Evolutionary conservation across 2,888 invertebrate genomes (phyloP).

Genomic region (Latrodectus elegans): DNA sequence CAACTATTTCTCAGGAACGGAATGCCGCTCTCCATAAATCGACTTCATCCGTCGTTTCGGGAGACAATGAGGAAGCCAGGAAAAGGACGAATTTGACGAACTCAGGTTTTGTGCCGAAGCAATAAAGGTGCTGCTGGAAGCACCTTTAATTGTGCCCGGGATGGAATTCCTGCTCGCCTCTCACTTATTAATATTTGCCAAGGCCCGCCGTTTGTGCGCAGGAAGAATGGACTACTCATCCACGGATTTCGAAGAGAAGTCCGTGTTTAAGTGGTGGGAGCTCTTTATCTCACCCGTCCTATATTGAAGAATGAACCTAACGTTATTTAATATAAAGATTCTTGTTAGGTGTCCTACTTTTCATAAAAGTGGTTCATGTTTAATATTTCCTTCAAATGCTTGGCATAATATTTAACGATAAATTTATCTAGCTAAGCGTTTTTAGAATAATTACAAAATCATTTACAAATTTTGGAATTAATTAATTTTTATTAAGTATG

Average conservation of each 20-base stretch:
- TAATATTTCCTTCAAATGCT: no score
- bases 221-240: slow-evolving; percentile 42
- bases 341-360: no score
- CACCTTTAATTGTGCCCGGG: slow-evolving; percentile 51
- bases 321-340: no score
- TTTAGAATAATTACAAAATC: no score
- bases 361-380: no score
- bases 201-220: slow-evolving; percentile 3
- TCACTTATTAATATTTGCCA: slow-evolving; percentile 54
- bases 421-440: no score
- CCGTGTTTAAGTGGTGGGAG: slow-evolving; percentile 1
- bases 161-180: slow-evolving; percentile 38
- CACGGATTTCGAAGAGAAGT: neutral
- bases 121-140: slow-evolving; percentile 32
- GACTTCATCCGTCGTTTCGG: slow-evolving; percentile 8
- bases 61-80: slow-evolving; percentile 33
- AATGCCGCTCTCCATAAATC: slow-evolving; percentile 60
- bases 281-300: neutral
- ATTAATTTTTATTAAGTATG: no score
- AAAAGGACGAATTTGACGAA: slow-evolving; percentile 19
- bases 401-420: no score
- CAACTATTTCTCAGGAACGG: slow-evolving; percentile 50
- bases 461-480: no score
- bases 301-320: no score
- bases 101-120: slow-evolving; percentile 35